These are phyloP conservation scores for Sebastes dallii DNA, from an alignment of 2,797 vertebrate species.

Conservation along the genomic window DNA sequence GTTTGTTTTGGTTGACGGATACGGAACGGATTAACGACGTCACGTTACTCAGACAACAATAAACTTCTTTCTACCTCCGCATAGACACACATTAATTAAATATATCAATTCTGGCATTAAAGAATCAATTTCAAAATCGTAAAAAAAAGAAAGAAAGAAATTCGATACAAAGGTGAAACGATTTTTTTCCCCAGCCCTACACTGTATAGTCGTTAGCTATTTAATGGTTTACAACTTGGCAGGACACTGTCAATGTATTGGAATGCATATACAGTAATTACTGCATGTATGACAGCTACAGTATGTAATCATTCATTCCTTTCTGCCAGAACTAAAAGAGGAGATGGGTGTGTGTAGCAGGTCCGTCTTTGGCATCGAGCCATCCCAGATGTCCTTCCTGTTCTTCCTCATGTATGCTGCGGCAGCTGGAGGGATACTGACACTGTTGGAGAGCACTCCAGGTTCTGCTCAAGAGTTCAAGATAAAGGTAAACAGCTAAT, in stretches of 20 bases:
- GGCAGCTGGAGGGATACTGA: conserved; percentile 75
- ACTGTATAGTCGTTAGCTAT: background rate
- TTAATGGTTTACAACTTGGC: background rate
- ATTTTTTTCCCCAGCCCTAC: background rate
- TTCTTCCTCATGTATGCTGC: conserved; percentile 80
- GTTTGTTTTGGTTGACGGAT: too few relatives aligned
- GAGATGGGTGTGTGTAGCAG: conserved; percentile 68
- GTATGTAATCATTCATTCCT: conserved; percentile 6
- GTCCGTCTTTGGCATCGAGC: conserved; percentile 77
- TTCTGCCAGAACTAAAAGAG: conserved; percentile 70
- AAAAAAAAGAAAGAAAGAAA: too few relatives aligned
- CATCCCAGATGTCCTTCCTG: conserved; percentile 81
- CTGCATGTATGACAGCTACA: background rate
- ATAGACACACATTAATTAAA: too few relatives aligned
- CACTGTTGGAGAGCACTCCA: conserved; percentile 72
- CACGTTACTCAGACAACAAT: too few relatives aligned
- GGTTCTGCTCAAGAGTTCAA: conserved; percentile 79
- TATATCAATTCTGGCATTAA: too few relatives aligned
- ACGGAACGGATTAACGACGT: too few relatives aligned
- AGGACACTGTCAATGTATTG: background rate
- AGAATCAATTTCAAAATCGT: too few relatives aligned
- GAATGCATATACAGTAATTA: conserved; percentile 11
- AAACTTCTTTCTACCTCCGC: too few relatives aligned
- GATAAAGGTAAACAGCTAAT: conserved; percentile 74
- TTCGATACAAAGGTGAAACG: too few relatives aligned